Evolutionary conservation across 37 sponge, comb jelly and placozoan genomes (phyloP).

Genomic region (Axinella damicornis): DNA sequence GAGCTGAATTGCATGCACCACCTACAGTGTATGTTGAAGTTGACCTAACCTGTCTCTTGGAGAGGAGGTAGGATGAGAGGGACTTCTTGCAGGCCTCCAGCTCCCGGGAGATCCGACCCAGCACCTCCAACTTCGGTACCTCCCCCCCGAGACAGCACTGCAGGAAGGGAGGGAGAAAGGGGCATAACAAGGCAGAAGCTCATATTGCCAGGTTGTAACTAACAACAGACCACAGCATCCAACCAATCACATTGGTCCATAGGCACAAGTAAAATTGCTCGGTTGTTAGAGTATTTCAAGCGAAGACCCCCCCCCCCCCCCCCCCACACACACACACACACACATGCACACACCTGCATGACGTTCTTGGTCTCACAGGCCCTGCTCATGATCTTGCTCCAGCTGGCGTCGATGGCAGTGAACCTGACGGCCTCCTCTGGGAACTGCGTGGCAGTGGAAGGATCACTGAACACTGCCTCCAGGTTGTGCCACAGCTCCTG

Average conservation of each 20-base stretch:
- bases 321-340: too few species aligned
- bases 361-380: conserved; percentile 68
- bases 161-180: neutral
- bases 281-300: too few species aligned
- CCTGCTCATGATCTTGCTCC: conserved; percentile 82
- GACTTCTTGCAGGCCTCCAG: conserved; percentile 88
- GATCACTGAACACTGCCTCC: conserved; percentile 82
- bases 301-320: too few species aligned
- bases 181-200: too few species aligned
- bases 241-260: too few species aligned
- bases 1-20: too few species aligned
- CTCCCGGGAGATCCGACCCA: conserved; percentile 54
- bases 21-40: too few species aligned
- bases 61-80: conserved; percentile 70
- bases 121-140: conserved; percentile 32
- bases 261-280: too few species aligned
- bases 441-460: conserved; percentile 61
- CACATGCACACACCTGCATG: too few species aligned
- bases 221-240: too few species aligned
- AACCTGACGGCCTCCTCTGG: conserved; percentile 80
- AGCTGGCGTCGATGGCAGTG: conserved; percentile 58
- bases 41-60: conserved; percentile 75
- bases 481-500: conserved; percentile 89
- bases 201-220: neutral
- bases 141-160: conserved; percentile 89